Evolutionary conservation across 2,113 vertebrate genomes (phyloP), one percentile per base, ranked within the genome.

Genomic region (Balaeniceps rex): DNA sequence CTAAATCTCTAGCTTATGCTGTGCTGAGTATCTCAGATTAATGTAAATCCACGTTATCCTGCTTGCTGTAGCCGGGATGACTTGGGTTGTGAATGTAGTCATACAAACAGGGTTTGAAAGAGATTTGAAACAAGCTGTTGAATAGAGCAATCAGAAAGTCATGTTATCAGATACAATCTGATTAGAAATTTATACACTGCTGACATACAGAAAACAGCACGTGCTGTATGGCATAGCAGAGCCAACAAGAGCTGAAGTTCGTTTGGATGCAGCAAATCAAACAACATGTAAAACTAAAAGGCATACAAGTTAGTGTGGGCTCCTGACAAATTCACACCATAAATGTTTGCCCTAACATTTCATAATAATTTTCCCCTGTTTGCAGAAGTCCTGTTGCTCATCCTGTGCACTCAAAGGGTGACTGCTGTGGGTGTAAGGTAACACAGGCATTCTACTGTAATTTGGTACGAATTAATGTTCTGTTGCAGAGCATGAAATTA

Each of bases 11-110:
- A 91, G 79, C 23, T 98, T 97, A 97, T 90, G 79, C 71, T 96
- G 81, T 91, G 91, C 94, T 96, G 91, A 97, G 94, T 96, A 93
- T 88, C 55, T 93, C 88, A 96, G 96, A 97, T 98, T 96, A 97
- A 96, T 90, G 70, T 86, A 98, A 97, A 98, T 94, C 95, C 93
- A 68, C 12, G 14, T 98, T 97, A 97, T 98, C 95, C 94, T 93
- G 28, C 95, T 93, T 92, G 68, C 84, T 19, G 22, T 84, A 92
- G 94, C 79, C 18, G 22, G 76, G 81, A 88, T 96, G 96, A 97
- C 91, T 96, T 81, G 63, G 87, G 86, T 96, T 97, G 87, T 78
- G 92, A 97, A 87, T 91, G 15, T 64, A 95, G 65, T 92, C 89
- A 91, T 93, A 96, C 91, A 97, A 93, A 83, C 10, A 66, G 46